Evolutionary conservation across 1,140 invertebrate species (phyloP).

Genomic region (Drosophila setifemur): DNA sequence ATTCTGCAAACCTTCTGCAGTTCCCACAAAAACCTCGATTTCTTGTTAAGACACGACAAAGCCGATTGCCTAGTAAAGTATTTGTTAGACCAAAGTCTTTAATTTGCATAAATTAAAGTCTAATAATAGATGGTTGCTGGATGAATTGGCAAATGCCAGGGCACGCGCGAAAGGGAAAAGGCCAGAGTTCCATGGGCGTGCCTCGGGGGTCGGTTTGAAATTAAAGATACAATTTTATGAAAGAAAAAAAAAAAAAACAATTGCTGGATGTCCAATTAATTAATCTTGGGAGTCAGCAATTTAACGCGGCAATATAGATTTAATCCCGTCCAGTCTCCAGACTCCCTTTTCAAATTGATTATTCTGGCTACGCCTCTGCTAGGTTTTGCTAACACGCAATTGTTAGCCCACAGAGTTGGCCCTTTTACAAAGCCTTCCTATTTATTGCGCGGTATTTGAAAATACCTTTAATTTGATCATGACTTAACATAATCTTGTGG

Average conservation of each 20-base stretch:
- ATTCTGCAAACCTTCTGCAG: no score
- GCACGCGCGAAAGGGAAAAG: background rate
- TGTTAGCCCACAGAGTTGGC: background rate
- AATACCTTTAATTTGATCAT: constrained; percentile 28
- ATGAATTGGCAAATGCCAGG: constrained; percentile 58
- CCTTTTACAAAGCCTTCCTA: background rate
- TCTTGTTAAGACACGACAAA: background rate
- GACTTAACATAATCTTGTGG: constrained; percentile 1
- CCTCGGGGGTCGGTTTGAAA: no score
- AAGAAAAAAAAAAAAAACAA: background rate
- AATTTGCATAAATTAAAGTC: constrained; percentile 65
- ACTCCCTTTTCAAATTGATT: background rate
- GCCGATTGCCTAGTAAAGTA: background rate
- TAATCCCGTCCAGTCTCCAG: no score
- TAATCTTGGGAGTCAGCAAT: no score
- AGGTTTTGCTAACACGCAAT: constrained; percentile 26
- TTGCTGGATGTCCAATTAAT: no score
- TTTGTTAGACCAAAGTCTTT: constrained; percentile 34
- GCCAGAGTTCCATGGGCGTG: background rate
- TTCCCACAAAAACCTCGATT: background rate
- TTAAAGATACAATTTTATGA: no score
- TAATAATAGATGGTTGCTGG: constrained; percentile 40
- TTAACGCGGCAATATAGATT: no score
- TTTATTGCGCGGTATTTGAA: constrained; percentile 13
- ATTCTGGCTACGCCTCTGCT: background rate